Conservation (phyloP, 2,888 invertebrate genomes). For the Tetheella fluctuosa region DNA sequence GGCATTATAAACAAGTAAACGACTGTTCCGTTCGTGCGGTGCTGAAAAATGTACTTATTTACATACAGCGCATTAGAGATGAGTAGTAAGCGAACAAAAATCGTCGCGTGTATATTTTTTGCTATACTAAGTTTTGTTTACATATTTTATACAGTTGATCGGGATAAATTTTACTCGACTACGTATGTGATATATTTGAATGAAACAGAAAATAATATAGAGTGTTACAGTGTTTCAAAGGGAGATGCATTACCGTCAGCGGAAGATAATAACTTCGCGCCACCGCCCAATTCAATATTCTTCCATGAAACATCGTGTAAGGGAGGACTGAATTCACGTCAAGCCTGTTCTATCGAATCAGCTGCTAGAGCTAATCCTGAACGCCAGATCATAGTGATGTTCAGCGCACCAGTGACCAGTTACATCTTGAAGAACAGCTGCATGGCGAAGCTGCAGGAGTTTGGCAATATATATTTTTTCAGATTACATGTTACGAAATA, state of each 20-base stretch:
- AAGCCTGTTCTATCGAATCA: slow-evolving; percentile 88
- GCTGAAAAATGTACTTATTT: not conserved
- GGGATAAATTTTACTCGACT: not conserved
- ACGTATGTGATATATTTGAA: slow-evolving; percentile 5
- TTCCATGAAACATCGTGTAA: slow-evolving; percentile 88
- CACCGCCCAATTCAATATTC: slow-evolving; percentile 82
- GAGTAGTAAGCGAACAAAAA: not conserved
- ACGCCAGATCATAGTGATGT: slow-evolving; percentile 82
- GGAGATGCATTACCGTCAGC: slow-evolving; percentile 40
- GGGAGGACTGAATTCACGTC: slow-evolving; percentile 78
- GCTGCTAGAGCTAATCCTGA: slow-evolving; percentile 85
- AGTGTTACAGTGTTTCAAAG: slow-evolving; percentile 22
- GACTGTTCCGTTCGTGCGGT: not conserved
- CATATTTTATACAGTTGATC: not conserved
- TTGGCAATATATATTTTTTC: slow-evolving; percentile 69
- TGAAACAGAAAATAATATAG: not conserved
- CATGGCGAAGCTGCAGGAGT: slow-evolving; percentile 53
- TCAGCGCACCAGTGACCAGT: slow-evolving; percentile 66
- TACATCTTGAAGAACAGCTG: slow-evolving; percentile 41
- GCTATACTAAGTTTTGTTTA: not conserved
- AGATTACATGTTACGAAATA: slow-evolving; percentile 51
- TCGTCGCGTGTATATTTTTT: not conserved
- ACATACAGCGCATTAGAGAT: not conserved
- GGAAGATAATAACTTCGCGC: slow-evolving; percentile 38
- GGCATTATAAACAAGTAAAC: not conserved